Evolutionary conservation across 2,797 vertebrate species (phyloP).

Genomic region (Phoebastria nigripes): DNA sequence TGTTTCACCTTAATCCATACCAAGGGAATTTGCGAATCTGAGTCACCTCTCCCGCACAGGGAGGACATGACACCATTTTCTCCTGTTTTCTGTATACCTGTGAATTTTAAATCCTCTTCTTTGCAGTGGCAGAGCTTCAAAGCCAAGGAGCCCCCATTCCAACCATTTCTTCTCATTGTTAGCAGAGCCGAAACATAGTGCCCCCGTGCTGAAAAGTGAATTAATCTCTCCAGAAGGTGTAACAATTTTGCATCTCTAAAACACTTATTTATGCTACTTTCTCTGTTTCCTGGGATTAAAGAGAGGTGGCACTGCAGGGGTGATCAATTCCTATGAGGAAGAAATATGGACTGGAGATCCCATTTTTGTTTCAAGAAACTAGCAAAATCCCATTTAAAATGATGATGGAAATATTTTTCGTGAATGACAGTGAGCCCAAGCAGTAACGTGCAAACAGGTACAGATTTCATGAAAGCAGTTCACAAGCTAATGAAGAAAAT

Average conservation of each 20-base stretch:
- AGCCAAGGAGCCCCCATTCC: neutral
- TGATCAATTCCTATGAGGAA: neutral
- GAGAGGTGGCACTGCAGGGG: neutral
- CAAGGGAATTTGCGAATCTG: too few relatives aligned
- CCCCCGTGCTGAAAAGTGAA: neutral
- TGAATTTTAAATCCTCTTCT: neutral
- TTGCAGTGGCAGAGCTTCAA: neutral
- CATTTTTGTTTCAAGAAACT: neutral
- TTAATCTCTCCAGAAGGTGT: neutral
- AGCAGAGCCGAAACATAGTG: fast-evolving
- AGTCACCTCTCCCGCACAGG: too few relatives aligned
- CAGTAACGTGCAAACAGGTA: neutral
- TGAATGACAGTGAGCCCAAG: neutral
- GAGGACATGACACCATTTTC: neutral
- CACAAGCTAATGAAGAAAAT: neutral
- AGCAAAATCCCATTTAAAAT: neutral
- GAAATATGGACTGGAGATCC: neutral
- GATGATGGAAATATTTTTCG: neutral
- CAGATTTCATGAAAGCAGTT: neutral
- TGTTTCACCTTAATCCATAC: too few relatives aligned
- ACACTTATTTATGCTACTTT: neutral
- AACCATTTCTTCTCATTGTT: neutral
- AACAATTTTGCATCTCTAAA: neutral
- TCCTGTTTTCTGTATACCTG: neutral
- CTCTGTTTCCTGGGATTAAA: neutral